Evolutionary conservation across 1,140 invertebrate genomes (phyloP), one percentile per base, ranked within the genome.

Genomic region (Euura saliciscinereae): DNA sequence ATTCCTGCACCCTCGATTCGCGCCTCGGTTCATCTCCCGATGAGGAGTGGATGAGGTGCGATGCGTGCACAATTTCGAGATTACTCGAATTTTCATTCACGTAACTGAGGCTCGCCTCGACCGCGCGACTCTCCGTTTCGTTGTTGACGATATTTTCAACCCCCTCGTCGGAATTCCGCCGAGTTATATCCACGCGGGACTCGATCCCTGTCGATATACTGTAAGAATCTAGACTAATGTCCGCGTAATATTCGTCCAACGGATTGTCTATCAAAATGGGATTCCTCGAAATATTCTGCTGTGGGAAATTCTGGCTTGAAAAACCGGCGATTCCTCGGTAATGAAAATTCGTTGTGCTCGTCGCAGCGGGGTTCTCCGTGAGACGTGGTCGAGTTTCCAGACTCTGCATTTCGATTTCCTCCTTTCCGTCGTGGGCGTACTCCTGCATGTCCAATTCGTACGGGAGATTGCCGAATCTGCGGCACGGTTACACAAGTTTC

Each of bases 351-450:
- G 81, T 44, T 10, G 66, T 69, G 65, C 78, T 80, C 46, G 81
- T 73, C 3, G 51, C 51, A 28, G 28, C 28, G 10, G 83, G 82
- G 64, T 85, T 84, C 13, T 70, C 70, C 43, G 83, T 77, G 42
- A 84, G 80, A 66, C 81, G 82, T 6, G 81, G 79, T 45, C 80
- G 81, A 42, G 71, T 76, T 2, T 84, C 83, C 4, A 84, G 66
- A 42, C 81, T 83, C 43, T 78, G 82, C 81, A 85, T 82, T 45
- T 85, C 84, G 6, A 84, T 80, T 10, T 85, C 83, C 28, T 85
- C 84, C 46, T 85, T 84, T 5, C 77, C 76, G 13, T 83, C 78
- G 42, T 75, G 76, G 68, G 75, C 78, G 6, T 75, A 81, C 44
- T 77, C 76, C n/a, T 78, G 80, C 65, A 84, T 71, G 11, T 84